These are phyloP conservation scores for Cabera pusaria DNA, from an alignment of 2,888 invertebrate genomes.

Conservation along the genomic window DNA sequence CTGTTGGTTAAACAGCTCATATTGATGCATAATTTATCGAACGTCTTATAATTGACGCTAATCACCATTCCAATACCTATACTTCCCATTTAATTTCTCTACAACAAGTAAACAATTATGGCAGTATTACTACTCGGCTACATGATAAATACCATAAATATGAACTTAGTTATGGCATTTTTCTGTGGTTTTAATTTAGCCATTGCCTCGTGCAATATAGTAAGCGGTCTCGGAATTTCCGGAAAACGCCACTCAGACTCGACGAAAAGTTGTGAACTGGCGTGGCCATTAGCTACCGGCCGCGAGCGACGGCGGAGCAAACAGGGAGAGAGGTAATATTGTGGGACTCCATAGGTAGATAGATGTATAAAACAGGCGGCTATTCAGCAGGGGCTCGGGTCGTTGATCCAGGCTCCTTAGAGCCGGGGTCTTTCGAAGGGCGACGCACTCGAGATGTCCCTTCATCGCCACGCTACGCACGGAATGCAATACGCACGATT, in stretches of 20 bases:
- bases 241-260: slow-evolving; percentile 39
- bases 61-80: slow-evolving; percentile 8
- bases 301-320: slow-evolving; percentile 23
- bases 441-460: slow-evolving; percentile 59
- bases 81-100: slow-evolving; percentile 7
- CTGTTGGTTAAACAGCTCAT: slow-evolving; percentile 9
- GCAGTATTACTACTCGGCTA: no score
- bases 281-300: slow-evolving; percentile 41
- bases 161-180: slow-evolving; percentile 6
- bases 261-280: slow-evolving; percentile 42
- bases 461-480: slow-evolving; percentile 37
- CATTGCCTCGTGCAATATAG: slow-evolving; percentile 13
- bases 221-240: slow-evolving; percentile 37
- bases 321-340: slow-evolving; percentile 39
- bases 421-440: slow-evolving; percentile 61
- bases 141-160: no score
- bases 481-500: slow-evolving; percentile 42
- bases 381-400: slow-evolving; percentile 72
- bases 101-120: slow-evolving; percentile 8
- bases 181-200: slow-evolving; percentile 18
- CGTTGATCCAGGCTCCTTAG: slow-evolving; percentile 65
- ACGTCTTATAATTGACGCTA: slow-evolving; percentile 3
- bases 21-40: slow-evolving; percentile 8
- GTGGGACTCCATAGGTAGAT: slow-evolving; percentile 33
- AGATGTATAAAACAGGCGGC: slow-evolving; percentile 51